These are phyloP conservation scores for Lepidostoma basale DNA, from an alignment of 1,140 invertebrate genomes.

Conservation along the genomic window DNA sequence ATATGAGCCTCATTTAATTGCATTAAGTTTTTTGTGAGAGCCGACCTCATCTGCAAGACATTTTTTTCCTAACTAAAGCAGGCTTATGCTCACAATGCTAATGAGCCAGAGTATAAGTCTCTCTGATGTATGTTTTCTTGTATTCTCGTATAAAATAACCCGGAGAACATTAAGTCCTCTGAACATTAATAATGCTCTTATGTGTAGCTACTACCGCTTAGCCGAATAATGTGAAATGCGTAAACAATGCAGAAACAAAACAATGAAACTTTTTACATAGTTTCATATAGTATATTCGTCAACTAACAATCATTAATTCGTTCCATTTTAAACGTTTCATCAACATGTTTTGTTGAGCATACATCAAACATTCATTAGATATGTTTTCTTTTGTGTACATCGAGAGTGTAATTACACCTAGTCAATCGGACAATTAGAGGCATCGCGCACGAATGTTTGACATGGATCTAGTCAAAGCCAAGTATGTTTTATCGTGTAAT, in stretches of 20 bases:
- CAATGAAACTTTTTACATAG: neutral
- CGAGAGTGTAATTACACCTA: neutral
- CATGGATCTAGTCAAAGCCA: too few relatives aligned
- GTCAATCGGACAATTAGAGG: too few relatives aligned
- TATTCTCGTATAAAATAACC: neutral
- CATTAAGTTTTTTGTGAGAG: neutral
- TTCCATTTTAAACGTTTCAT: too few relatives aligned
- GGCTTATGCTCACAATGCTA: slow-evolving; percentile 26
- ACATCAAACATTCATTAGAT: too few relatives aligned
- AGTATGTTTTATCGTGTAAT: too few relatives aligned
- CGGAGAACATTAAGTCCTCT: slow-evolving; percentile 1
- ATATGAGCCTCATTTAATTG: slow-evolving; percentile 12
- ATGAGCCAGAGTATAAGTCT: slow-evolving; percentile 9
- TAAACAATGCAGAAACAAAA: neutral
- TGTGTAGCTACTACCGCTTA: neutral
- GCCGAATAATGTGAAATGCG: neutral
- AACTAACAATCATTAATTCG: too few relatives aligned
- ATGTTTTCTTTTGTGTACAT: neutral
- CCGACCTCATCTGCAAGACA: neutral
- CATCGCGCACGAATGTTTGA: too few relatives aligned
- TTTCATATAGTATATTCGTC: neutral
- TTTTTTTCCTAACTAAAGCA: slow-evolving; percentile 8
- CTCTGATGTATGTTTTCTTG: slow-evolving; percentile 2
- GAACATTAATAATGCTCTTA: slow-evolving; percentile 1
- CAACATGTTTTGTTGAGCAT: too few relatives aligned